A percentile compares a stretch with the other conserved stretches of the same genome.
Evolutionary conservation across 2,113 vertebrate genomes (phyloP).

Genomic region (Epinephelus lanceolatus): DNA sequence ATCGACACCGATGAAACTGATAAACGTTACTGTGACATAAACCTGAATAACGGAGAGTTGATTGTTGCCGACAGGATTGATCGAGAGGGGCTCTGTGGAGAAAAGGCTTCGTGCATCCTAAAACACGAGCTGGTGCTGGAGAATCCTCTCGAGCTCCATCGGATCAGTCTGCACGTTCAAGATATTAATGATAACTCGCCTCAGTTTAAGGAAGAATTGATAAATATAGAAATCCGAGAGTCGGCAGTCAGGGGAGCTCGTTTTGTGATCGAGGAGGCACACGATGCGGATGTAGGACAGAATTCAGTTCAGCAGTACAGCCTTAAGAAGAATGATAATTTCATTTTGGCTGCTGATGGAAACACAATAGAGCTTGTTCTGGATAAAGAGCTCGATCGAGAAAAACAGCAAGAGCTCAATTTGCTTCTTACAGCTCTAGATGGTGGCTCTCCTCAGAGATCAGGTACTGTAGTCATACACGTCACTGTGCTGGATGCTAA

Average conservation of each 20-base stretch:
- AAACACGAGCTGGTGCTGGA: constrained; percentile 80
- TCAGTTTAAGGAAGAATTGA: constrained; percentile 63
- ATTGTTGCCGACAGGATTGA: constrained; percentile 82
- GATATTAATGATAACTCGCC: constrained; percentile 88
- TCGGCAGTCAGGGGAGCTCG: constrained; percentile 61
- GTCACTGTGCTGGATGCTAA: too few relatives aligned
- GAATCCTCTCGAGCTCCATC: constrained; percentile 77
- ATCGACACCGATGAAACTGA: constrained; percentile 64
- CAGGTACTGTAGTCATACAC: too few relatives aligned
- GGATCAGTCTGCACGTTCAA: constrained; percentile 76
- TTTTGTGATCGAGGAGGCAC: constrained; percentile 82
- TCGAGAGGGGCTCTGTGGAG: constrained; percentile 82
- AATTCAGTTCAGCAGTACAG: constrained; percentile 82
- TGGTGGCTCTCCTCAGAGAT: constrained; percentile 70
- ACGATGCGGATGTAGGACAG: constrained; percentile 82
- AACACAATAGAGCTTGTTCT: constrained; percentile 75
- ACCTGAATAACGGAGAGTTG: constrained; percentile 76
- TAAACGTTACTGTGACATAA: constrained; percentile 81
- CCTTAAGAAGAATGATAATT: constrained; percentile 76
- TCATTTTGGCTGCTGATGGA: constrained; percentile 67
- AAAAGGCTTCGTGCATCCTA: constrained; percentile 72
- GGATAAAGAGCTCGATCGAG: constrained; percentile 77
- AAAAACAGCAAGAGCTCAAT: constrained; percentile 52
- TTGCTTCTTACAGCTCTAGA: constrained; percentile 74
- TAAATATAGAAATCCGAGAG: constrained; percentile 80